Evolutionary conservation across 2,797 vertebrate species (phyloP).

Genomic region (Tinamus major): DNA sequence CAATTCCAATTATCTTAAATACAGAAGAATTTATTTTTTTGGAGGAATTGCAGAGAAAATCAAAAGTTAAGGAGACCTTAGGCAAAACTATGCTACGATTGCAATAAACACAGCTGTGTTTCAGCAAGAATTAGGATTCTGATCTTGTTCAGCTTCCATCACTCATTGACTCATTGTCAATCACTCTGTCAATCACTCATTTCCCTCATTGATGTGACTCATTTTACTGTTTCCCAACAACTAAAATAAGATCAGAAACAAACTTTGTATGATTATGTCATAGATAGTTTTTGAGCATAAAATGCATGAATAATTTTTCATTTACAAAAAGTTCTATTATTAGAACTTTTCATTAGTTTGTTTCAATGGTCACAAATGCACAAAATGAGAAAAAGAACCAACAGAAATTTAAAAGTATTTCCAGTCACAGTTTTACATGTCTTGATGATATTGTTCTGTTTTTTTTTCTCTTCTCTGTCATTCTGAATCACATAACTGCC

Average conservation of each 20-base stretch:
- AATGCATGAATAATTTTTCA: neutral
- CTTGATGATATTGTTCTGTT: neutral
- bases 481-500: neutral
- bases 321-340: neutral
- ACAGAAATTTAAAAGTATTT: neutral
- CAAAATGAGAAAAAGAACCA: neutral
- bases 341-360: neutral
- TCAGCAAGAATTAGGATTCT: neutral
- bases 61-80: neutral
- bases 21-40: conserved; percentile 14
- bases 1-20: conserved; percentile 35
- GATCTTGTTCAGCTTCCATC: neutral
- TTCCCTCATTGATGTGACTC: neutral
- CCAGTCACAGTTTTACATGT: neutral
- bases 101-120: neutral
- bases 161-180: neutral
- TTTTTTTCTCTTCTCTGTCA: neutral
- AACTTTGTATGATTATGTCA: neutral
- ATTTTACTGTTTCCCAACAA: neutral
- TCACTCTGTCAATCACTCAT: neutral
- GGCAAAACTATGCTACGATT: neutral
- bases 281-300: neutral
- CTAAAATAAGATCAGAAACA: neutral
- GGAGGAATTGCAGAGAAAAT: neutral
- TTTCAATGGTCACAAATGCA: neutral